Evolutionary conservation across 2,113 vertebrate species (phyloP).

Genomic region (Fulmarus glacialis): DNA sequence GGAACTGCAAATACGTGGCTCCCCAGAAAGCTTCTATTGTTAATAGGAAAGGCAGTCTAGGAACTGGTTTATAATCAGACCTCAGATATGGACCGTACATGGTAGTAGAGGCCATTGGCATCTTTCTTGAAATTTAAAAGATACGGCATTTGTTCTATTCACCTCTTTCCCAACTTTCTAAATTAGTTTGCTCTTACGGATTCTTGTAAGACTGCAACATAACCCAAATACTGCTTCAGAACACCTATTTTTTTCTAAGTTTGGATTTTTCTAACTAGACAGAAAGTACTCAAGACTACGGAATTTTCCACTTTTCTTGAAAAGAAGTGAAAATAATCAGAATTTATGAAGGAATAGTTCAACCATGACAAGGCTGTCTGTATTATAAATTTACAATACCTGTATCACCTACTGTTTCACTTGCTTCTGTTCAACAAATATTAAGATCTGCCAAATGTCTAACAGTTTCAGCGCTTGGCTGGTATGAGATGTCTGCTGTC

Average conservation of each 20-base stretch:
- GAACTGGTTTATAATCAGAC: background rate
- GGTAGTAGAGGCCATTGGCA: background rate
- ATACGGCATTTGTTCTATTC: background rate
- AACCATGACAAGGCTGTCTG: background rate
- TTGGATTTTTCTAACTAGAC: background rate
- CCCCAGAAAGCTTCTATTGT: background rate
- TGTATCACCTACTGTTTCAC: background rate
- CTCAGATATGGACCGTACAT: background rate
- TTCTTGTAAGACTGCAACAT: background rate
- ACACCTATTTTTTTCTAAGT: background rate
- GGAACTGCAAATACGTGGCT: background rate
- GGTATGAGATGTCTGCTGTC: background rate
- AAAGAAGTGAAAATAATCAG: background rate
- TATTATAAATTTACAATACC: background rate
- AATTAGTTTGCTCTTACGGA: background rate
- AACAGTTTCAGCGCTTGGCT: background rate
- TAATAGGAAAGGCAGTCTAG: background rate
- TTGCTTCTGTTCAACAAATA: background rate
- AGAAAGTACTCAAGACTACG: background rate
- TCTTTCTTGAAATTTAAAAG: background rate
- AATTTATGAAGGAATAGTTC: background rate
- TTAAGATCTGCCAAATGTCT: background rate
- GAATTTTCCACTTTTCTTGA: background rate
- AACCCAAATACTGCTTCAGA: background rate
- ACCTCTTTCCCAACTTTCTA: background rate